Base-by-base conservation (phyloP, 1,140 invertebrate genomes). In the Hylyphantes graminicola region DNA sequence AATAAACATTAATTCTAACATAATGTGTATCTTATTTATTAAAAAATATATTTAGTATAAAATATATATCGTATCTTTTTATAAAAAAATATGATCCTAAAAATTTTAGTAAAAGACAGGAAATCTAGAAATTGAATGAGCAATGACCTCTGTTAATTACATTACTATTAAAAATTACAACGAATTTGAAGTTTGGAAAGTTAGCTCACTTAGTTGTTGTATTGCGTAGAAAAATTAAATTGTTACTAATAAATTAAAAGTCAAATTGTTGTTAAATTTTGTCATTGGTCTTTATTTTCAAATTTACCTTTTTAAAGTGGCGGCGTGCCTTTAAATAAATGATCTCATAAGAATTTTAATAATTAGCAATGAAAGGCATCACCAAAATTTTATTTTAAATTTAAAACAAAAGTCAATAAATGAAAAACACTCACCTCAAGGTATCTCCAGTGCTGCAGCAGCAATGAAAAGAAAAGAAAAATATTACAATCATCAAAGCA, bases 381-480 rank as follows among this genome's bases (percentile, higher is more conserved):
- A 75, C 9, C 48, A 68, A 68, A 13, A 68, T n/a, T 65, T 17
- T 17, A 35, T 35, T 35, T 35, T 35, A 35, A 35, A 35, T 35
- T 35, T 35, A 35, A 78, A 50, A 67, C 53, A 83, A 65, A 64
- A 35, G 35, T 5, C 54, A 73, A 70, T 73, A 11, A 70, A 53
- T 57, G 70, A 17, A 65, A 65, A 70, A 7, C 55, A 85, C 82
- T 67, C 70, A 85, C 82, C 82, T 85, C 82, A 54, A 78, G 15
- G n/a, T 85, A 85, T 65, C 82, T 77, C 82, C 82, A 85, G 21
- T 85, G 82, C 82, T 85, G 55, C 54, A 85, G 54, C n/a, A 61
- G 63, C 57, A 57, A 54, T 19, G 70, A 75, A 76, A 76, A 64
- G 50, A 61, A 57, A 57, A 67, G 63, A 76, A 68, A 68, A 84